These are phyloP conservation scores for Eudasyphora cyanicolor DNA, from an alignment of 2,888 invertebrate species.

Conservation along the genomic window DNA sequence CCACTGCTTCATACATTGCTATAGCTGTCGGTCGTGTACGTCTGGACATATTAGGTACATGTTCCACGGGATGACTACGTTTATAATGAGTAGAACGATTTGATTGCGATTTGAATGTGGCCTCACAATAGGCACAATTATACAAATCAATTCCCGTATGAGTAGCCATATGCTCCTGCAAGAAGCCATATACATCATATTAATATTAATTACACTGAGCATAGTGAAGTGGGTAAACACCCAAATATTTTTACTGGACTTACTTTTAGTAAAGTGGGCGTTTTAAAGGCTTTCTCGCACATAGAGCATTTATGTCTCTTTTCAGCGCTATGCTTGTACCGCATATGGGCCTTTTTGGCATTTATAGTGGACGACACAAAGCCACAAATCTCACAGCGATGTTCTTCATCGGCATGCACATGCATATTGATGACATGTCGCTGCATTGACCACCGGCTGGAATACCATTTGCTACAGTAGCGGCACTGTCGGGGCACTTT, in stretches of 20 bases:
- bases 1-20: not conserved
- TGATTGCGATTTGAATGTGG: conserved; percentile 75
- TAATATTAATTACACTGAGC: not conserved
- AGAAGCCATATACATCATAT: not conserved
- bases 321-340: conserved; percentile 59
- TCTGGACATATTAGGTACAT: conserved; percentile 55
- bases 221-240: not conserved
- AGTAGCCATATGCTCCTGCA: conserved; percentile 77
- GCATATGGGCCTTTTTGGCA: conserved; percentile 43
- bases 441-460: not conserved
- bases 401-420: not conserved
- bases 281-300: conserved; percentile 58
- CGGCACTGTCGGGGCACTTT: conserved; percentile 23
- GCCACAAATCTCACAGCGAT: conserved; percentile 12
- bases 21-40: conserved; percentile 2
- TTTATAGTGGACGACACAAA: not conserved
- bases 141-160: conserved; percentile 76
- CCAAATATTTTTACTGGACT: conserved; percentile 36
- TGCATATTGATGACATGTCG: conserved; percentile 14
- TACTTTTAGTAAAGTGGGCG: conserved; percentile 60
- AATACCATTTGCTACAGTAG: conserved; percentile 27
- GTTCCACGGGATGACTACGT: conserved; percentile 75
- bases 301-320: conserved; percentile 61
- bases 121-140: conserved; percentile 74
- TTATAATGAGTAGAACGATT: conserved; percentile 77